These are phyloP conservation scores for Octodonta nipae DNA, from an alignment of 2,888 invertebrate species.

Conservation along the genomic window DNA sequence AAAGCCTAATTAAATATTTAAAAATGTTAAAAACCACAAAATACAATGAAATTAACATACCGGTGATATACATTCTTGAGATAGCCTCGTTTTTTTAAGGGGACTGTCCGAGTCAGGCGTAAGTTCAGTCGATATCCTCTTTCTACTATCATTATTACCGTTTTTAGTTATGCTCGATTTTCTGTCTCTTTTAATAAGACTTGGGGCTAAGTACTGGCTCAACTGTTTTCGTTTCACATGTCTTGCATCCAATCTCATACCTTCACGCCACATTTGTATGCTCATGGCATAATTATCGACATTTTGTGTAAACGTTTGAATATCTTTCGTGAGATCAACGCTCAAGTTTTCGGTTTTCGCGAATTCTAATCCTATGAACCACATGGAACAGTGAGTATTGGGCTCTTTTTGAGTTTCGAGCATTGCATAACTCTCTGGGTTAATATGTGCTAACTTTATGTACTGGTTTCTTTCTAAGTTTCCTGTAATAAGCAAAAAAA, in stretches of 20 bases:
- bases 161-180: constrained; percentile 40
- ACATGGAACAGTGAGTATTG: constrained; percentile 66
- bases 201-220: constrained; percentile 56
- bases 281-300: constrained; percentile 66
- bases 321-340: constrained; percentile 86
- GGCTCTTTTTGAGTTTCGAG: constrained; percentile 34
- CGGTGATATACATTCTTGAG: constrained; percentile 25
- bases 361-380: constrained; percentile 95
- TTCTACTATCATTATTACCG: constrained; percentile 19
- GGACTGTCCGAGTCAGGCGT: constrained; percentile 13
- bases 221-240: constrained; percentile 74
- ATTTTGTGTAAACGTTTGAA: constrained; percentile 77
- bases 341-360: constrained; percentile 69
- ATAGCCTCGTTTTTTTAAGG: constrained; percentile 26
- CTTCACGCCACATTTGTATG: constrained; percentile 56
- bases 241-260: constrained; percentile 71
- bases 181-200: constrained; percentile 56
- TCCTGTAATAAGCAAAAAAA: constrained; percentile 34
- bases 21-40: no score
- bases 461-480: constrained; percentile 83
- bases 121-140: constrained; percentile 21
- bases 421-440: constrained; percentile 74
- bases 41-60: constrained; percentile 20
- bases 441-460: constrained; percentile 88
- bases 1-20: no score